Percentiles rank a stretch among this genome's conserved stretches.
phyloP scores from a whole-genome alignment of 2,797 vertebrate species.

The Chelon auratus region DNA sequence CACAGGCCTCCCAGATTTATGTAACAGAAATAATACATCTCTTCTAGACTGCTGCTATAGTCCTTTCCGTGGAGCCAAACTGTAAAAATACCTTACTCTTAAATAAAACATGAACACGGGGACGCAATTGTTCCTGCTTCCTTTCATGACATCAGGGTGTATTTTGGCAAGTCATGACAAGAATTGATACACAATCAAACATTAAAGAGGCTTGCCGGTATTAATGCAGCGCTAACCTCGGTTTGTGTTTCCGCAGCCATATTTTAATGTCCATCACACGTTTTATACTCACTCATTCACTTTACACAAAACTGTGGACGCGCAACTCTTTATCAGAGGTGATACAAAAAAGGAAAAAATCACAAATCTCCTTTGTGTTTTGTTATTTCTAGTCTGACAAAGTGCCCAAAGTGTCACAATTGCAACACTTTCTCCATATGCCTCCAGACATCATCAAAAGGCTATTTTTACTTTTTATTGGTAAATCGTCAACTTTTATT shows the following conservation, averaged over 20 bases:
- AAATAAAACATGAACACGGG: slow-evolving; percentile 38
- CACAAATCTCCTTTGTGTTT: slow-evolving; percentile 50
- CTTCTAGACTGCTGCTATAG: slow-evolving; percentile 9
- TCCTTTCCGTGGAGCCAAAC: slow-evolving; percentile 8
- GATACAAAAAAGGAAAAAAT: slow-evolving; percentile 16
- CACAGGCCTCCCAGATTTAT: slow-evolving; percentile 36
- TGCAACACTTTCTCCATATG: slow-evolving; percentile 80
- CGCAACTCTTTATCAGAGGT: slow-evolving; percentile 30
- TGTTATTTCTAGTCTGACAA: slow-evolving; percentile 63
- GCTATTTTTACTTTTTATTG: slow-evolving; percentile 84
- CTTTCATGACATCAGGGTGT: slow-evolving; percentile 24
- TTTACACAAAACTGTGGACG: slow-evolving; percentile 24
- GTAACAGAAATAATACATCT: slow-evolving; percentile 32
- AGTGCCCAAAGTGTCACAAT: slow-evolving; percentile 62
- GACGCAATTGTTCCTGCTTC: slow-evolving; percentile 27
- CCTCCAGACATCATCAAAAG: slow-evolving; percentile 79
- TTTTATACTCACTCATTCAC: slow-evolving; percentile 17
- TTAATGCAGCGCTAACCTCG: slow-evolving; percentile 15
- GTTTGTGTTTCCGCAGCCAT: neutral
- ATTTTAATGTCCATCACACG: slow-evolving; percentile 6
- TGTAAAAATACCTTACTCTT: slow-evolving; percentile 36
- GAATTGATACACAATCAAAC: neutral
- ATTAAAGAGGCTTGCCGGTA: slow-evolving; percentile 5
- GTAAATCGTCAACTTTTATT: slow-evolving; percentile 85
- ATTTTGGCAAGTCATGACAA: slow-evolving; percentile 25